Evolutionary conservation across 2,797 vertebrate genomes (phyloP), one percentile per base, ranked within the genome.

Genomic region (Anniella stebbinsi): DNA sequence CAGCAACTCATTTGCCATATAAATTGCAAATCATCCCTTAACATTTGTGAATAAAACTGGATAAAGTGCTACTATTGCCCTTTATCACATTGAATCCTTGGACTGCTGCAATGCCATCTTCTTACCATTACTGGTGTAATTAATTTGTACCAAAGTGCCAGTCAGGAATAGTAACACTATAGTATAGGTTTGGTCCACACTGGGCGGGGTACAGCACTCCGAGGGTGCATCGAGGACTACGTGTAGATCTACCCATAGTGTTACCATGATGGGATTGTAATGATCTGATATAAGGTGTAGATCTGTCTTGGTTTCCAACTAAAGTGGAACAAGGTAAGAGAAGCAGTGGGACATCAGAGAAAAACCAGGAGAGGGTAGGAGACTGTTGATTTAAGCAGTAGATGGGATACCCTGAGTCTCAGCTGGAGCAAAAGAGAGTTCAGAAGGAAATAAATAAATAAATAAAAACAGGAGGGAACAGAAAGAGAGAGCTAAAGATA

Each of bases 111-210:
- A 12, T 48, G 4, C 45, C 28, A 75, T 75, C 33, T 8, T 10
- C 0, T 0, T 41, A 33, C 5, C 9, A 7, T 28, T 25, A 3
- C 15, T 25, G 10, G 6, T 17, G 8, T 11, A 0, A 2, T 8
- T 48, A 0, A 0, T 18, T 54, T 75, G 0, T 90, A 77, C 36
- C 89, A 25, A 36, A 6, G 81, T 70, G 70, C 18, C 33, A 80
- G 1, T 51, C 69, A 72, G 10, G 57, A 73, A 77, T 88, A 92
- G 45, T 82, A 75, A 82, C 57, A 30, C 45, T n/a, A n/a, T n/a
- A n/a, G n/a, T n/a, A n/a, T n/a, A n/a, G n/a, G n/a, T n/a, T n/a
- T n/a, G n/a, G n/a, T n/a, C n/a, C n/a, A n/a, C n/a, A n/a, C n/a
- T n/a, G n/a, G n/a, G n/a, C n/a, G n/a, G n/a, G n/a, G n/a, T n/a